Percentiles rank a stretch among this genome's conserved stretches.
These are phyloP conservation scores for Drosophila greeni DNA, from an alignment of 2,888 invertebrate species.

Conservation along the genomic window DNA sequence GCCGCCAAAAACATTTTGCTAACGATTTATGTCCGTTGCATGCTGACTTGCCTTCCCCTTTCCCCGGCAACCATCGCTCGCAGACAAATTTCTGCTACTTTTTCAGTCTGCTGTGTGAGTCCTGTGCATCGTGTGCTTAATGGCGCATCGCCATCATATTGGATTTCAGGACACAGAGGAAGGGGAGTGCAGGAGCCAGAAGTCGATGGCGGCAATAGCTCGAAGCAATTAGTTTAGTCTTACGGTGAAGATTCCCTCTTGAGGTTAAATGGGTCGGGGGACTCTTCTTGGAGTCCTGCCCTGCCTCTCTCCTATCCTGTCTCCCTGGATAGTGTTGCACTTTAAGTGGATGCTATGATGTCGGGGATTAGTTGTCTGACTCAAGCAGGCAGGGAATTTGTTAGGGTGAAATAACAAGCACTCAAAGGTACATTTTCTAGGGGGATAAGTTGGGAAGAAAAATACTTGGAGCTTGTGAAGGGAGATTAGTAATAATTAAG, in stretches of 20 bases:
- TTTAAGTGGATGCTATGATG: slow-evolving; percentile 34
- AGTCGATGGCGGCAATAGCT: slow-evolving; percentile 47
- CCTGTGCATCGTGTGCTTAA: slow-evolving; percentile 46
- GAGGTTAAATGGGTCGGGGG: slow-evolving; percentile 35
- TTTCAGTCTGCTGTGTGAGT: slow-evolving; percentile 47
- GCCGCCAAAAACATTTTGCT: slow-evolving; percentile 71
- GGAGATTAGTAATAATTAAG: background rate
- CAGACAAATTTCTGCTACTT: slow-evolving; percentile 64
- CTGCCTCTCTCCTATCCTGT: background rate
- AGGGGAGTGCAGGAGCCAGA: background rate
- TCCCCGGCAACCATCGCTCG: slow-evolving; percentile 11
- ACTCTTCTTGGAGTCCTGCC: background rate
- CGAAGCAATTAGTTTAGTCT: slow-evolving; percentile 57
- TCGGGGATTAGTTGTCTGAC: slow-evolving; percentile 39
- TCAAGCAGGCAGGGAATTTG: slow-evolving; percentile 27
- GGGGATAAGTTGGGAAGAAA: background rate
- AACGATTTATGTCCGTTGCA: slow-evolving; percentile 71
- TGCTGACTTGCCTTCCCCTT: slow-evolving; percentile 33
- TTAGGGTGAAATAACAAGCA: slow-evolving; percentile 8
- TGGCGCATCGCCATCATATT: slow-evolving; percentile 51
- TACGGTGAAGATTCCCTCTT: slow-evolving; percentile 35
- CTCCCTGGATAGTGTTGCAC: slow-evolving; percentile 13
- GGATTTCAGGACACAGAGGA: slow-evolving; percentile 36
- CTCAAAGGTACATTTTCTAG: slow-evolving; percentile 13
- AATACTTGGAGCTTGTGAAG: background rate